phyloP scores from a whole-genome alignment of 2,797 vertebrate genomes.

The Premnoplex brunnescens region DNA sequence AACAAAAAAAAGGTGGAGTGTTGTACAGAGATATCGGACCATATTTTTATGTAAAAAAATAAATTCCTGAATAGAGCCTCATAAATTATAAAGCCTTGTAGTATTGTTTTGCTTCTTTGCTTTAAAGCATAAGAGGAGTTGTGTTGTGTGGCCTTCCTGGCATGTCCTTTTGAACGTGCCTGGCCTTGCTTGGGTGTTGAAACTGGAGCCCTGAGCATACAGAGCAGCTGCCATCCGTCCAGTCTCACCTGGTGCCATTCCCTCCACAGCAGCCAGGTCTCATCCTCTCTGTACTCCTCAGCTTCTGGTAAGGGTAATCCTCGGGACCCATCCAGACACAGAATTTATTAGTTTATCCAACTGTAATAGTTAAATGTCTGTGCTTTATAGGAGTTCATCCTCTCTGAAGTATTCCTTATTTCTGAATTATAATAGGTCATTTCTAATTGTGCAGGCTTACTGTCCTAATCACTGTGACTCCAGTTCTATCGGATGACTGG shows the following conservation, averaged over 20 bases:
- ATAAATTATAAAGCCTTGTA: background rate
- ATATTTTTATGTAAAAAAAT: background rate
- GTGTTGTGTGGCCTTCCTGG: background rate
- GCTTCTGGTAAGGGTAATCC: background rate
- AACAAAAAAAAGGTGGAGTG: accelerated
- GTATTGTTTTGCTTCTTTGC: background rate
- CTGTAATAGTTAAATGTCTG: background rate
- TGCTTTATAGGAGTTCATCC: background rate
- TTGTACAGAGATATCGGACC: background rate
- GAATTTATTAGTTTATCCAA: background rate
- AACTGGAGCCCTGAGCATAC: background rate
- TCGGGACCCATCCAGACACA: background rate
- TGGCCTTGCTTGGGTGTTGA: accelerated
- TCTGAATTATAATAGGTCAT: background rate
- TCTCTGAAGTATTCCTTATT: background rate
- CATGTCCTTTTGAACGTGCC: accelerated
- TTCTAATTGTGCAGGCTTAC: background rate
- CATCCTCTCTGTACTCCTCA: background rate
- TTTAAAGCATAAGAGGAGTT: background rate
- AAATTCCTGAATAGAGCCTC: background rate
- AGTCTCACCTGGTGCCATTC: accelerated
- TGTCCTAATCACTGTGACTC: background rate
- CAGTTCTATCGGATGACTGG: background rate
- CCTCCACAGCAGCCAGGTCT: background rate
- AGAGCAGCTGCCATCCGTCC: background rate